These are phyloP conservation scores for Craterocephalus amniculus DNA, from an alignment of 2,797 vertebrate genomes.

Conservation along the genomic window DNA sequence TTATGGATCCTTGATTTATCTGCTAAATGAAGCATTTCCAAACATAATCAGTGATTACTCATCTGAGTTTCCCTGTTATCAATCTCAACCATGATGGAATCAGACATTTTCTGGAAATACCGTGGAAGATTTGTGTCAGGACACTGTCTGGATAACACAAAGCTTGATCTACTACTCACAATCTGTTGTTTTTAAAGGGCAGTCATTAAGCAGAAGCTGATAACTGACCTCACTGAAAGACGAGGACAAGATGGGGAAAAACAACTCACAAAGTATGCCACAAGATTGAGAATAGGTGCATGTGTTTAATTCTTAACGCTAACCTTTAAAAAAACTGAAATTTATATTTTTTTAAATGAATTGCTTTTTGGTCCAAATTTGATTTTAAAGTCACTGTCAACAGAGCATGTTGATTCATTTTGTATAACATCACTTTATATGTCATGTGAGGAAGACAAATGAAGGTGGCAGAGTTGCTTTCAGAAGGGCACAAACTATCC, in stretches of 20 bases:
- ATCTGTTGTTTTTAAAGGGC: slow-evolving; percentile 46
- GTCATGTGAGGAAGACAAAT: slow-evolving; percentile 17
- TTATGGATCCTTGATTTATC: slow-evolving; percentile 21
- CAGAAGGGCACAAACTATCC: slow-evolving; percentile 52
- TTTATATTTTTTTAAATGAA: not conserved
- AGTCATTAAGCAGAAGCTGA: slow-evolving; percentile 26
- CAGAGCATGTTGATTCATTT: not conserved
- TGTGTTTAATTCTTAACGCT: not conserved
- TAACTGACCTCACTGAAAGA: slow-evolving; percentile 17
- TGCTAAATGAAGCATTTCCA: slow-evolving; percentile 68
- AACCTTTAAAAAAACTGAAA: not conserved
- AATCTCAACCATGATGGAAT: slow-evolving; percentile 68
- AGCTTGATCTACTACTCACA: slow-evolving; percentile 28
- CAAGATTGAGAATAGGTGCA: not conserved
- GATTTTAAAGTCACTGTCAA: not conserved
- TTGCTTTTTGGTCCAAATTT: not conserved
- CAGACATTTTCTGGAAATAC: slow-evolving; percentile 73
- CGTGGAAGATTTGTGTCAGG: slow-evolving; percentile 57
- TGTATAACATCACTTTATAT: slow-evolving; percentile 1
- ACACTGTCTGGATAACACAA: slow-evolving; percentile 30
- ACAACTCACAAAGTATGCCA: not conserved
- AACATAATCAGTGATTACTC: slow-evolving; percentile 80
- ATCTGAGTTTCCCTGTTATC: slow-evolving; percentile 73
- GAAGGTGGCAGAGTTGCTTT: slow-evolving; percentile 29
- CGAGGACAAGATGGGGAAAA: not conserved